Evolutionary conservation across 2,113 vertebrate genomes (phyloP), one percentile per base, ranked within the genome.

Genomic region (Alectura lathami): DNA sequence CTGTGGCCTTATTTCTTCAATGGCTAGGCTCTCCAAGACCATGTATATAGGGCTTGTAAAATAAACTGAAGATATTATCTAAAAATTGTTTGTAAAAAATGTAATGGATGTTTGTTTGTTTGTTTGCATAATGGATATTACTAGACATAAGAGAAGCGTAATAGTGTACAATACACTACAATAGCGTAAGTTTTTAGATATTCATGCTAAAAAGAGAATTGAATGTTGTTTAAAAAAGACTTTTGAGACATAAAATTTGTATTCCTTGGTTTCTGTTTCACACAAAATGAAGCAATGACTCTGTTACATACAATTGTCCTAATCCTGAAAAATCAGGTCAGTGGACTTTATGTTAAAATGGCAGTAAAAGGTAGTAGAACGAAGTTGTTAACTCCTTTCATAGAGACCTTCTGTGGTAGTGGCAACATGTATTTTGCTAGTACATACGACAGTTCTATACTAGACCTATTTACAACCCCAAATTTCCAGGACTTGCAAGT

Each of bases 261-360:
- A 74, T 56, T 84, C 7, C 2, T 56, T 64, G 81, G 88, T 60
- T 29, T 80, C 54, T 8, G 1, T 17, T 54, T 87, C 45, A 87
- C 14, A 7, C 42, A 79, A 86, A 94, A 84, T 36, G 15, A 93
- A 89, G 40, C 36, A 69, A 54, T 59, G 34, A 63, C 14, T 78
- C 78, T 32, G 47, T 82, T 87, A 59, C 56, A 87, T 0, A 87
- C 56, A 85, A 93, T 87, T 22, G 75, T 68, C 47, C 21, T 87
- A 75, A 84, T 47, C 74, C 67, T 78, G 74, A 94, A 81, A 54
- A 91, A 93, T 42, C 60, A 74, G 74, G 74, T 94, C 77, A 84
- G 40, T 53, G 51, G 17, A 73, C n/a, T 76, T 90, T 6, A 76
- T 43, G 13, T 56, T 53, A 73, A 51, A 92, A 83, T 88, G 24